Evolutionary conservation across 2,888 invertebrate genomes (phyloP).

Genomic region (Labia minor): DNA sequence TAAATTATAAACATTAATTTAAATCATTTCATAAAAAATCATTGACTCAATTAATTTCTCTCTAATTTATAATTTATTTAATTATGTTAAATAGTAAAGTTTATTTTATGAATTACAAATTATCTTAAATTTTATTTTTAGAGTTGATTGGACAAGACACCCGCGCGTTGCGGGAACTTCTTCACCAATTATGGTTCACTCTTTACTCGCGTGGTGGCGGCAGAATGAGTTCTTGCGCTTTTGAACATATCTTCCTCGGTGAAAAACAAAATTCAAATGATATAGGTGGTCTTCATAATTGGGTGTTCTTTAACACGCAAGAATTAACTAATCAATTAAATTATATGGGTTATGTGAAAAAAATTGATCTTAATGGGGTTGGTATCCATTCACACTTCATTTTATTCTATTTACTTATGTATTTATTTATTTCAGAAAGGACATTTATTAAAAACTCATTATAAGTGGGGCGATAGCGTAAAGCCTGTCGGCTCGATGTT

Average conservation of each 20-base stretch:
- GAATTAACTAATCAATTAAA: constrained; percentile 59
- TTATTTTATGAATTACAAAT: not conserved
- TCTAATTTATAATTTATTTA: too few species aligned
- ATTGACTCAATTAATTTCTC: too few species aligned
- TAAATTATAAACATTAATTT: too few species aligned
- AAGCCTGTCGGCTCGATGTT: constrained; percentile 72
- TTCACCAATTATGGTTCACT: constrained; percentile 67
- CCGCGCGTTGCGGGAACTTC: constrained; percentile 57
- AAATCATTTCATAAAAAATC: too few species aligned
- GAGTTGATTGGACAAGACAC: constrained; percentile 53
- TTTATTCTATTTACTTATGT: too few species aligned
- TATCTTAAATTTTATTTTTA: constrained; percentile 28
- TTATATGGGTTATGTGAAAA: constrained; percentile 69
- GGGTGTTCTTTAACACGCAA: constrained; percentile 73
- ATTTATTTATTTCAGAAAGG: constrained; percentile 57
- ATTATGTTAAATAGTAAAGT: too few species aligned
- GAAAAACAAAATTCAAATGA: constrained; percentile 64
- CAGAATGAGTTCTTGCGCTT: constrained; percentile 75
- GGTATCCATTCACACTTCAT: too few species aligned
- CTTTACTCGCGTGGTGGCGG: constrained; percentile 71
- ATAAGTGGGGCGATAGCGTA: constrained; percentile 55
- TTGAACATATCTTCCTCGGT: constrained; percentile 85
- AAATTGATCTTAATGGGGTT: constrained; percentile 58
- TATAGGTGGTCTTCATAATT: constrained; percentile 79
- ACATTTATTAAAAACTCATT: constrained; percentile 58